These are phyloP conservation scores for Penaeus indicus DNA, from an alignment of 1,140 invertebrate species.

Conservation along the genomic window DNA sequence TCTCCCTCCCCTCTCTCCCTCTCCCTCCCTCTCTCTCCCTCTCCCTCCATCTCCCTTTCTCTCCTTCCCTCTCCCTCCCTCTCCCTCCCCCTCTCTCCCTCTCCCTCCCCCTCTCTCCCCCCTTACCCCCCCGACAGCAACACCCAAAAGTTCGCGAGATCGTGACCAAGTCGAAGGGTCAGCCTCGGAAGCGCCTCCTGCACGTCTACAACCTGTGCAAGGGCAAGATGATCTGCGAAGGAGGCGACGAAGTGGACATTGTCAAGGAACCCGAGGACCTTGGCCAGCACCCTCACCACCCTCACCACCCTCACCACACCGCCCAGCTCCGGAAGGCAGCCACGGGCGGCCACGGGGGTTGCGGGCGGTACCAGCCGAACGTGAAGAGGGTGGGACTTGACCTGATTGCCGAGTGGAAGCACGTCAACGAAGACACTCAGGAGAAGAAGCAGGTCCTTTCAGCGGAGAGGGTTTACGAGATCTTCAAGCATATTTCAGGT, in stretches of 20 bases:
- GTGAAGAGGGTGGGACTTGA: conserved; percentile 91
- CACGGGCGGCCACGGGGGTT: conserved; percentile 57
- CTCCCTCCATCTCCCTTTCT: too few relatives aligned
- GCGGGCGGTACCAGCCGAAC: conserved; percentile 86
- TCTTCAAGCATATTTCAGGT: conserved; percentile 92
- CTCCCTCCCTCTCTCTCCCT: too few relatives aligned
- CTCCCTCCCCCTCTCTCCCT: background rate
- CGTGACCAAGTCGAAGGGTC: conserved; percentile 96
- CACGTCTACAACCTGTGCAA: conserved; percentile 99
- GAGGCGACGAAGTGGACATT: conserved; percentile 96
- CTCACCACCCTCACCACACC: background rate
- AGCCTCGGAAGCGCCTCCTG: conserved; percentile 92
- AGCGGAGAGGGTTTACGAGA: conserved; percentile 96
- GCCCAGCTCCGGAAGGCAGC: background rate
- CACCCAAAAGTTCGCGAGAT: conserved; percentile 98
- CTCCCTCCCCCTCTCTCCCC: background rate
- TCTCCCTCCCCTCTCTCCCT: too few relatives aligned
- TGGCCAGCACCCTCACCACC: conserved; percentile 60
- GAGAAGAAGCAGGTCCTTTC: conserved; percentile 94
- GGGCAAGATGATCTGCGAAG: conserved; percentile 97
- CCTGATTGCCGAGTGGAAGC: conserved; percentile 96
- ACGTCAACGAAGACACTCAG: conserved; percentile 97
- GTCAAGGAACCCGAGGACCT: conserved; percentile 67
- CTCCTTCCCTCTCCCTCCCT: too few relatives aligned
- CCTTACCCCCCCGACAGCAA: conserved; percentile 69